Base-by-base conservation (phyloP, 2,113 vertebrate genomes). In the Desmodus rotundus region DNA sequence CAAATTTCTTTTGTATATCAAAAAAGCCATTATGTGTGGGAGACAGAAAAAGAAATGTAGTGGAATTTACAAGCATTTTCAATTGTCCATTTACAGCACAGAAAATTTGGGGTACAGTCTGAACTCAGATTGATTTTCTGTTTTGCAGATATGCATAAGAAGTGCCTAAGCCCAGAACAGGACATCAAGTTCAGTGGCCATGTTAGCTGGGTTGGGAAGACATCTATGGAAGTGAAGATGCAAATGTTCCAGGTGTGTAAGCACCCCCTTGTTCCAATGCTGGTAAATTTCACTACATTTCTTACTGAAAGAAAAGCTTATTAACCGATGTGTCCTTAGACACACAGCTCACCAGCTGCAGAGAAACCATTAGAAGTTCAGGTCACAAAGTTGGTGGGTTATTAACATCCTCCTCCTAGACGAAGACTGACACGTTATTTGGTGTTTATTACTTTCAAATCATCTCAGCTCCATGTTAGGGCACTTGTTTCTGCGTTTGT, bases 211-310 rank as follows among this genome's bases (percentile, higher is more conserved):
- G 99, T 99, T 96, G 99, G 99, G 52, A 99, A 96, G 92, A 99
- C 99, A 8, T 99, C 99, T 5, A 99, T 99, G 97, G 99, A 99
- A 98, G 99, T 99, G 96, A 99, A 99, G 98, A 99, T 99, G 99
- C 98, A 99, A 93, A 99, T 99, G 99, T 98, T 99, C 33, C 99
- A 99, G 99, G 99, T 99, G 47, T 78, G 89, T 95, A 26, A 63
- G 38, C 2, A 0, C 26, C 54, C 20, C 10, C 8, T 70, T 96
- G 50, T 93, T 94, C 12, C 63, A 28, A 36, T 85, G 77, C 7
- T 54, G 52, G 52, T 54, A 19, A 54, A 56, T 41, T 7, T 31
- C 58, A 31, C 28, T 70, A 45, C 52, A 54, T 20, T 45, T 38
- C 20, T 87, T 13, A 47, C 41, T 43, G 67, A 50, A 70, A 58